Percentiles rank a stretch among this genome's conserved stretches.
These are phyloP conservation scores for Delichon dasypus DNA, from an alignment of 2,797 vertebrate genomes.

Conservation along the genomic window DNA sequence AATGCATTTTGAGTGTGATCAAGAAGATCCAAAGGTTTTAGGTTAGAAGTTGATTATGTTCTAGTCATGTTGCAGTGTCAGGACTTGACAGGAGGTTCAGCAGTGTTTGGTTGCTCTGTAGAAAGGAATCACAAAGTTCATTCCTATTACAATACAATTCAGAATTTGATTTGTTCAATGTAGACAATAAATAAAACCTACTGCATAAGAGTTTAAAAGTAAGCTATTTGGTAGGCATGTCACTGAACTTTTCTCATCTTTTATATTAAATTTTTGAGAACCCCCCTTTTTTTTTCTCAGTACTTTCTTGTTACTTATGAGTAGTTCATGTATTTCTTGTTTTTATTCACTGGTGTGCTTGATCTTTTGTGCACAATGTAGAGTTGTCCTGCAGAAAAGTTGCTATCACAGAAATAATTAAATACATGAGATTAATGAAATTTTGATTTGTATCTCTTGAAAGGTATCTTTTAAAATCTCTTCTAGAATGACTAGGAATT, in stretches of 20 bases:
- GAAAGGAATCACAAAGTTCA: not conserved
- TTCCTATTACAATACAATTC: not conserved
- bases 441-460: not conserved
- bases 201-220: not conserved
- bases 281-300: not conserved
- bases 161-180: not conserved
- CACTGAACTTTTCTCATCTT: not conserved
- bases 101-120: not conserved
- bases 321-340: not conserved
- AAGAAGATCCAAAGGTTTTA: not conserved
- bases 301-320: not conserved
- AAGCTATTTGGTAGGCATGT: not conserved
- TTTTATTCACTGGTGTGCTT: not conserved
- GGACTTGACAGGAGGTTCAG: not conserved
- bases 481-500: not conserved
- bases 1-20: not conserved
- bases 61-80: not conserved
- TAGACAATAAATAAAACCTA: not conserved
- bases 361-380: not conserved
- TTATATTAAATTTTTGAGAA: not conserved
- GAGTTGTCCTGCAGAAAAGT: not conserved
- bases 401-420: not conserved
- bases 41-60: not conserved
- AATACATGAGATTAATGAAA: not conserved
- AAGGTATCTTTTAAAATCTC: not conserved